Percentiles rank a stretch among this genome's conserved stretches.
Evolutionary conservation across 2,113 vertebrate species (phyloP).

Genomic region (Mixornis gularis): DNA sequence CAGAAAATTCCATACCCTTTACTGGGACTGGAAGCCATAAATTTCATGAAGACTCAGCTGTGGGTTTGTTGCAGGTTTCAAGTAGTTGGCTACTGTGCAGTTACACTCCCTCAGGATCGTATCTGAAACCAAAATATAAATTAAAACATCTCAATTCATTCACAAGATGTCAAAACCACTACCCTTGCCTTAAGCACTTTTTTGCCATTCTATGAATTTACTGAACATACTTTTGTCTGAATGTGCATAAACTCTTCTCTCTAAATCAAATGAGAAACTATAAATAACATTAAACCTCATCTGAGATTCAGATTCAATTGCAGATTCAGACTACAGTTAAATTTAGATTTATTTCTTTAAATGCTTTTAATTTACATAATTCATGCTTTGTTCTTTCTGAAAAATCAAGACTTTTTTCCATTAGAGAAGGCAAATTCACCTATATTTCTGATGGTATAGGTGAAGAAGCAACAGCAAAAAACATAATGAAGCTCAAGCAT

Average conservation of each 20-base stretch:
- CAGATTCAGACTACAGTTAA: not conserved
- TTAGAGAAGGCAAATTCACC: not conserved
- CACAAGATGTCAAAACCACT: not conserved
- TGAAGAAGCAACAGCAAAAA: not conserved
- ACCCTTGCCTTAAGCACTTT: not conserved
- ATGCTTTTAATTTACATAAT: not conserved
- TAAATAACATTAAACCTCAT: not conserved
- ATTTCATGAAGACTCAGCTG: not conserved
- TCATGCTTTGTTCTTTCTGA: not conserved
- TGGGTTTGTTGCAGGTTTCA: not conserved
- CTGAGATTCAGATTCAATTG: not conserved
- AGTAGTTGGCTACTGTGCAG: not conserved
- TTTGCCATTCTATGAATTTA: not conserved
- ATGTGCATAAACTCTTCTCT: not conserved
- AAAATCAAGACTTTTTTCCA: not conserved
- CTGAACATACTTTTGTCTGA: not conserved
- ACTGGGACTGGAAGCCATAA: not conserved
- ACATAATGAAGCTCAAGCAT: accelerated
- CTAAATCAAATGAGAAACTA: not conserved
- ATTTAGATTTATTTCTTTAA: not conserved
- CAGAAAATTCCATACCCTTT: not conserved
- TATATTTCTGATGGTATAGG: not conserved
- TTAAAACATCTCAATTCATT: not conserved
- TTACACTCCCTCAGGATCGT: not conserved
- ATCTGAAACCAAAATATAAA: not conserved